These are phyloP conservation scores for Ametastegia equiseti DNA, from an alignment of 2,888 invertebrate species.

Conservation along the genomic window DNA sequence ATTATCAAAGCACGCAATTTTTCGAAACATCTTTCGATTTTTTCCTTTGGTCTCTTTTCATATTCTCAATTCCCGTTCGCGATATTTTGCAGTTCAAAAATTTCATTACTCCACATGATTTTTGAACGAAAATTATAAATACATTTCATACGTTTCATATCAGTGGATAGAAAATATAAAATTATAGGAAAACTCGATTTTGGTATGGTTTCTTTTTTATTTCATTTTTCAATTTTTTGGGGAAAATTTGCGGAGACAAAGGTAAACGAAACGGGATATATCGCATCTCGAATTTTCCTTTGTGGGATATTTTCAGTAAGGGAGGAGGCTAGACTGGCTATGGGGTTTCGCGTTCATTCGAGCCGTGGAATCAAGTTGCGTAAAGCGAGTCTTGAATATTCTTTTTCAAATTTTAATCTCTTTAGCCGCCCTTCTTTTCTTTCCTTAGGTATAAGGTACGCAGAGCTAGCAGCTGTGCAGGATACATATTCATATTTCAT, in stretches of 20 bases:
- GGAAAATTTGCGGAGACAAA: no score
- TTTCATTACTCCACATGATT: no score
- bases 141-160: no score
- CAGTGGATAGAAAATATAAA: no score
- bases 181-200: not conserved
- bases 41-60: not conserved
- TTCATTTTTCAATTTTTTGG: not conserved
- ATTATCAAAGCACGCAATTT: no score
- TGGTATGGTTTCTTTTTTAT: not conserved
- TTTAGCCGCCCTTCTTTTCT: not conserved
- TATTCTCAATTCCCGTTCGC: not conserved
- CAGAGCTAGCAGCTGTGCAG: constrained; percentile 23
- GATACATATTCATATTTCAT: constrained; percentile 46
- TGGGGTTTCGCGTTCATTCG: not conserved
- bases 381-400: constrained; percentile 31
- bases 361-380: constrained; percentile 1
- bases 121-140: no score
- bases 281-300: not conserved
- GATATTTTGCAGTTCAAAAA: not conserved
- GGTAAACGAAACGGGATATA: not conserved
- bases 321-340: constrained; percentile 15
- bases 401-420: constrained; percentile 42
- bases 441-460: no score
- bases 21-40: no score
- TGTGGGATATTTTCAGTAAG: not conserved